Conservation (phyloP, 2,888 invertebrate species). For the Julus scandinavius region DNA sequence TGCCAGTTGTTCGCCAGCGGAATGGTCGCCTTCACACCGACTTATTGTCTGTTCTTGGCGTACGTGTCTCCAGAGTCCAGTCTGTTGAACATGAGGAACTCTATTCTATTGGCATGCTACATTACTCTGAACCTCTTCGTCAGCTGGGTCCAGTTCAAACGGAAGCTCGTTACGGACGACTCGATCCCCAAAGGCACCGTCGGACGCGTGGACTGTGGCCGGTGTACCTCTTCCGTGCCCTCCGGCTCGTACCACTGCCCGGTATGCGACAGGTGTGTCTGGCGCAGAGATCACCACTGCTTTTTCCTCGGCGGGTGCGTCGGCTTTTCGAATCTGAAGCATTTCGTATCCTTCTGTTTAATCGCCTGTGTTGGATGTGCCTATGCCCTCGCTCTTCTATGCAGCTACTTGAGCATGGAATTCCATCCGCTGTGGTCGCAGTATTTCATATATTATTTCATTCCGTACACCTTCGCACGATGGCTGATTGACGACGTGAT, state of each 20-base stretch:
- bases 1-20: constrained; percentile 4
- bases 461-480: constrained; percentile 46
- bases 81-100: background rate
- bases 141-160: constrained; percentile 36
- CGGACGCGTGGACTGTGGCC: background rate
- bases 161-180: background rate
- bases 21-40: constrained; percentile 4
- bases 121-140: background rate
- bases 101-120: background rate
- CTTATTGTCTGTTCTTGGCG: constrained; percentile 7
- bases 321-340: constrained; percentile 66
- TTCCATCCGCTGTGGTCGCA: constrained; percentile 44
- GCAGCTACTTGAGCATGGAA: background rate
- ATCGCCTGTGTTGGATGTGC: constrained; percentile 60
- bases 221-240: background rate
- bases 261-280: constrained; percentile 68
- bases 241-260: constrained; percentile 59
- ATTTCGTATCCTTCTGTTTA: constrained; percentile 63
- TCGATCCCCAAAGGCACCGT: background rate
- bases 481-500: constrained; percentile 25
- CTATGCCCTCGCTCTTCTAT: constrained; percentile 3
- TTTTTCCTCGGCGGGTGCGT: constrained; percentile 68
- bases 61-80: background rate
- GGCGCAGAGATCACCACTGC: constrained; percentile 65
- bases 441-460: constrained; percentile 49